phyloP scores from a whole-genome alignment of 1,140 invertebrate species.

The Hyles euphorbiae region DNA sequence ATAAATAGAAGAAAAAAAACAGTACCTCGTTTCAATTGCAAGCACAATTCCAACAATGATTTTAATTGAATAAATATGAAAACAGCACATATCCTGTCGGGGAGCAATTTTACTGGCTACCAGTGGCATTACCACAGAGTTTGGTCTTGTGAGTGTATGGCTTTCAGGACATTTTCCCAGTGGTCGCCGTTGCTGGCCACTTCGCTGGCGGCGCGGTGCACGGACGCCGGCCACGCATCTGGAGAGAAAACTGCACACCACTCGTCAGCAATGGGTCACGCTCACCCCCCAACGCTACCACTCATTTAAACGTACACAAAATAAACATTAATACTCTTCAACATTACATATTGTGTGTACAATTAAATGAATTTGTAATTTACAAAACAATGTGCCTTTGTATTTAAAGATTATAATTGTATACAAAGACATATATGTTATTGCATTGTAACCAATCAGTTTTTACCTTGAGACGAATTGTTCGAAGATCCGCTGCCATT shows the following conservation, averaged over 20 bases:
- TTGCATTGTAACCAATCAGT: neutral
- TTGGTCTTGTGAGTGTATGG: conserved; percentile 69
- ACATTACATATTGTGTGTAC: neutral
- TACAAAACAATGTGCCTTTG: too few species aligned
- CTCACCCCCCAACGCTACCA: conserved; percentile 13
- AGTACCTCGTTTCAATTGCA: too few species aligned
- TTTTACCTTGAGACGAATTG: conserved; percentile 48
- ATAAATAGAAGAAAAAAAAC: neutral
- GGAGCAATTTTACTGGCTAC: conserved; percentile 43
- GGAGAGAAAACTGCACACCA: conserved; percentile 76
- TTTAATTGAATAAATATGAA: conserved; percentile 25
- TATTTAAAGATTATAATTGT: too few species aligned
- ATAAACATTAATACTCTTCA: neutral
- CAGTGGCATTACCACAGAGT: conserved; percentile 72
- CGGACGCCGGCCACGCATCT: conserved; percentile 64
- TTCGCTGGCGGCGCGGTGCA: conserved; percentile 56
- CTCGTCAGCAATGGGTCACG: conserved; percentile 65
- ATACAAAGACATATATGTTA: too few species aligned
- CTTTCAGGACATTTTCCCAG: conserved; percentile 73
- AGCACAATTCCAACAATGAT: too few species aligned
- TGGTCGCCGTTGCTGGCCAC: conserved; percentile 70
- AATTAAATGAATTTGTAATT: neutral
- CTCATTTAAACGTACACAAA: neutral
- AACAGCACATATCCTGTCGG: conserved; percentile 57
- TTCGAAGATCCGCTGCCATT: conserved; percentile 42